phyloP scores from a whole-genome alignment of 30 jellyfish, hydroid and myxozoan genomes.

The Calvadosia cruxmelitensis region DNA sequence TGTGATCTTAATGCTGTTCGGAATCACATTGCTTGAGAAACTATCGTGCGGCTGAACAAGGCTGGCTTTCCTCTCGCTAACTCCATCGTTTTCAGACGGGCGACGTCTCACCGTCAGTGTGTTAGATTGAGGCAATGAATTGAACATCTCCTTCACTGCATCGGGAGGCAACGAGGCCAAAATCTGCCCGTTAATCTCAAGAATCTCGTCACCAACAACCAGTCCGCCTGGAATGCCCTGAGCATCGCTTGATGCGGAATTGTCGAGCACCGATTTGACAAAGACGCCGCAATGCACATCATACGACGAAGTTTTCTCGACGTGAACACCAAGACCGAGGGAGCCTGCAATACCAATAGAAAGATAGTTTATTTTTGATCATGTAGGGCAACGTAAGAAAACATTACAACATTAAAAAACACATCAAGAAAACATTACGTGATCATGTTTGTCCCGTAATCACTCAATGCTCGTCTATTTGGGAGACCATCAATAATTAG shows the following conservation, averaged over 20 bases:
- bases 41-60: not conserved
- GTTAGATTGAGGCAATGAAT: not conserved
- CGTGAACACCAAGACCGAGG: conserved; percentile 73
- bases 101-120: not conserved
- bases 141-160: not conserved
- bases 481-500: no score
- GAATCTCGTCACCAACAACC: not conserved
- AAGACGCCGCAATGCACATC: conserved; percentile 16
- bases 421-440: no score
- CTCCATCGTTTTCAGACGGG: not conserved
- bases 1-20: conserved; percentile 45
- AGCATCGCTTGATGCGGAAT: not conserved
- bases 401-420: no score
- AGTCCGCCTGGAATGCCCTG: not conserved
- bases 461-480: no score
- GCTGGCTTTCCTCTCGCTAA: not conserved
- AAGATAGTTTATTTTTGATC: no score
- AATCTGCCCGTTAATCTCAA: no score
- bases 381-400: no score
- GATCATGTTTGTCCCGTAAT: no score
- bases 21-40: not conserved
- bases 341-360: conserved; percentile 26
- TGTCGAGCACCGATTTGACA: not conserved
- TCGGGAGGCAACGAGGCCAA: not conserved
- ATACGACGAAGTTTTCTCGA: conserved; percentile 28